These are phyloP conservation scores for Atopsyche davidsoni DNA, from an alignment of 1,140 invertebrate species.

Conservation along the genomic window DNA sequence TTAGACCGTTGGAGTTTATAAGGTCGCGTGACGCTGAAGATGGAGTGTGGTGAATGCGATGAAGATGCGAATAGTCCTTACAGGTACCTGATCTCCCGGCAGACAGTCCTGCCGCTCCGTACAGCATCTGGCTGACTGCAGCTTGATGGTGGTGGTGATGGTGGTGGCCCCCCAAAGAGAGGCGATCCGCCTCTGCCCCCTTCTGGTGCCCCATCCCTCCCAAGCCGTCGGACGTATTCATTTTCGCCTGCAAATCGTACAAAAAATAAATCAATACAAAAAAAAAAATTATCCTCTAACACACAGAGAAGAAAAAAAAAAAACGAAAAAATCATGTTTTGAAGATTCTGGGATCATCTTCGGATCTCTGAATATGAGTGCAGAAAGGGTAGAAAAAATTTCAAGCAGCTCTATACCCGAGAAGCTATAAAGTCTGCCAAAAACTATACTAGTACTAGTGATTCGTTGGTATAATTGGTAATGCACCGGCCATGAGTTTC, in stretches of 20 bases:
- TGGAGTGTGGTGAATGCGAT: too few relatives aligned
- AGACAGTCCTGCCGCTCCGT: slow-evolving; percentile 40
- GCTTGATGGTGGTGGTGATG: slow-evolving; percentile 38
- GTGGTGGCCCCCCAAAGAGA: slow-evolving; percentile 30
- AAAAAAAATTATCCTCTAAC: neutral
- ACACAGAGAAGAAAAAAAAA: too few relatives aligned
- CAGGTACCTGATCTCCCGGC: slow-evolving; percentile 47
- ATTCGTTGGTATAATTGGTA: too few relatives aligned
- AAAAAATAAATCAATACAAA: neutral
- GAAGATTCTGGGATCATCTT: too few relatives aligned
- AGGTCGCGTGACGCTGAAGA: too few relatives aligned
- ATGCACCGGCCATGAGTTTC: neutral
- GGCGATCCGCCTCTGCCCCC: slow-evolving; percentile 35
- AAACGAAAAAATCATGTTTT: too few relatives aligned
- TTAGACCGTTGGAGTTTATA: too few relatives aligned
- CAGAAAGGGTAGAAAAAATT: too few relatives aligned
- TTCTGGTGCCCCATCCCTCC: slow-evolving; percentile 40
- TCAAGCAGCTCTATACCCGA: too few relatives aligned
- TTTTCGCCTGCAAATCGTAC: slow-evolving; percentile 50
- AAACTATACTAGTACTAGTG: too few relatives aligned
- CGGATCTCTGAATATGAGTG: too few relatives aligned
- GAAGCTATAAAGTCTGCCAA: neutral
- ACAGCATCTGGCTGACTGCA: slow-evolving; percentile 49
- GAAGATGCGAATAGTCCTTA: too few relatives aligned
- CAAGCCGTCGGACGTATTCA: slow-evolving; percentile 48